Conservation (phyloP, 2,113 vertebrate genomes). For the Otus sunia region DNA sequence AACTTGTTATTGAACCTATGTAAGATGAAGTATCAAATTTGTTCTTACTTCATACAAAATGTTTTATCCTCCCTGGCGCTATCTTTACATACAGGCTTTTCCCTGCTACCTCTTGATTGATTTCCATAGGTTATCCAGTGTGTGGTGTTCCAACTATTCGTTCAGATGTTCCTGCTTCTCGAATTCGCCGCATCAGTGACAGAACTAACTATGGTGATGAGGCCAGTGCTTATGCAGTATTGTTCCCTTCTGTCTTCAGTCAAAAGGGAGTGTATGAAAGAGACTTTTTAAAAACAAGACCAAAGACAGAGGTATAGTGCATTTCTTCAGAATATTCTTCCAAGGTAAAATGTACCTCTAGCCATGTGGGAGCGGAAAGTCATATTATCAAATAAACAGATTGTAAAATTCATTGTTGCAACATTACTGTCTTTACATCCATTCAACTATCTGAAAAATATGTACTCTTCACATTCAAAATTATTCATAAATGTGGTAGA, state of each 20-base stretch:
- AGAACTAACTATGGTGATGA: constrained; percentile 83
- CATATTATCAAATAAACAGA: not conserved
- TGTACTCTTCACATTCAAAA: not conserved
- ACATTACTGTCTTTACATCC: not conserved
- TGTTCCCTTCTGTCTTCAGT: constrained; percentile 78
- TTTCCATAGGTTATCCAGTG: constrained; percentile 67
- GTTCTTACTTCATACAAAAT: not conserved
- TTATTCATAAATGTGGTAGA: not conserved
- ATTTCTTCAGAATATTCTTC: not conserved
- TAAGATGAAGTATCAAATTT: not conserved
- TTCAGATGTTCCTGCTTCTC: constrained; percentile 79
- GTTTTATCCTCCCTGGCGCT: not conserved
- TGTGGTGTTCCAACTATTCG: constrained; percentile 81
- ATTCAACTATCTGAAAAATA: not conserved
- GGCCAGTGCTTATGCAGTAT: constrained; percentile 66
- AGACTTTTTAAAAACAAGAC: constrained; percentile 79
- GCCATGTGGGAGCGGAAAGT: not conserved
- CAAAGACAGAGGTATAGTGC: constrained; percentile 82
- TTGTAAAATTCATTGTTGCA: not conserved
- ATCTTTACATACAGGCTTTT: not conserved
- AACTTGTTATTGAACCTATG: not conserved
- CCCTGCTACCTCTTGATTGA: not conserved
- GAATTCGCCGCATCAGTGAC: constrained; percentile 75
- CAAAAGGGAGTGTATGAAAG: constrained; percentile 78
- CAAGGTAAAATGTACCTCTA: not conserved